A percentile compares a stretch with the other conserved stretches of the same genome.
phyloP scores from a whole-genome alignment of 2,888 invertebrate species.

The Ophion slaviceki region DNA sequence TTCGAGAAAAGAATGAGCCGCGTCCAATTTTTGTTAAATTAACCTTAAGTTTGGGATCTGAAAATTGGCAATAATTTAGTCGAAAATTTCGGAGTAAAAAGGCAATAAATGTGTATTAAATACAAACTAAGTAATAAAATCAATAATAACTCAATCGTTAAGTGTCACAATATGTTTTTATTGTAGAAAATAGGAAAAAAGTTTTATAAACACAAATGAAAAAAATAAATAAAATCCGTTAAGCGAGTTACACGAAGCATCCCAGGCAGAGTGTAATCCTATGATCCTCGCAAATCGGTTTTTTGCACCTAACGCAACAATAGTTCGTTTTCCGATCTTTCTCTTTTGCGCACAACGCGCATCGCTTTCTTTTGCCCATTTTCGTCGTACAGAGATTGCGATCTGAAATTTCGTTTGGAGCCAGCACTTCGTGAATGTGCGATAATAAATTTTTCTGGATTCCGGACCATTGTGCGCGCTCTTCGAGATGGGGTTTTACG shows the following conservation, averaged over 20 bases:
- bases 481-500: conserved; percentile 35
- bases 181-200: conserved; percentile 26
- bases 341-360: conserved; percentile 32
- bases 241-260: conserved; percentile 27
- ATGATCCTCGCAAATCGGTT: conserved; percentile 33
- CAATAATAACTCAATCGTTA: conserved; percentile 28
- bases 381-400: conserved; percentile 34
- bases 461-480: conserved; percentile 25
- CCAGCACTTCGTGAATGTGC: conserved; percentile 9
- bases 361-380: conserved; percentile 36
- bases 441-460: conserved; percentile 30
- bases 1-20: conserved; percentile 31
- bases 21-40: conserved; percentile 33
- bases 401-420: conserved; percentile 7
- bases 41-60: conserved; percentile 26
- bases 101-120: conserved; percentile 23
- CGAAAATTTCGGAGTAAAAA: conserved; percentile 25
- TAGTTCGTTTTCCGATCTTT: conserved; percentile 16
- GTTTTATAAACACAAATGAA: conserved; percentile 56
- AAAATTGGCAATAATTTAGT: conserved; percentile 22
- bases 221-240: conserved; percentile 29
- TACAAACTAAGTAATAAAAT: conserved; percentile 27
- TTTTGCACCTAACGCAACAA: conserved; percentile 25
- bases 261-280: conserved; percentile 27
- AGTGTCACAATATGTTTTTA: conserved; percentile 25